phyloP scores from a whole-genome alignment of 2,113 vertebrate genomes.

The Muscicapa adusta region DNA sequence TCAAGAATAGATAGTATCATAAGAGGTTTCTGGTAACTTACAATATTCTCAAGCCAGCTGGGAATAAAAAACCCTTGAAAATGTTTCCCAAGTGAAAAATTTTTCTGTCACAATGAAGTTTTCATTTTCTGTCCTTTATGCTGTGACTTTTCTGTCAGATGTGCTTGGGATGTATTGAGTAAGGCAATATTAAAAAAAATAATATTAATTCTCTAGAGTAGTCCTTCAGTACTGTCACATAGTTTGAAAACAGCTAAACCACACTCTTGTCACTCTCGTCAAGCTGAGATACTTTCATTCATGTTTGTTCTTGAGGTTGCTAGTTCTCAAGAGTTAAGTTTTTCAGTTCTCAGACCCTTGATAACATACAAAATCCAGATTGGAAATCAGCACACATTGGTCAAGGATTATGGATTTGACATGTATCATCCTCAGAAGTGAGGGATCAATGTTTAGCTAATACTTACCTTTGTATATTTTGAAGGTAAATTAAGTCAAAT shows the following conservation, averaged over 20 bases:
- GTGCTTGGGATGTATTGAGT: not conserved
- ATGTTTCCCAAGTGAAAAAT: constrained; percentile 25
- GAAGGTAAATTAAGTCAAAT: not conserved
- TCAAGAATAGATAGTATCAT: constrained; percentile 41
- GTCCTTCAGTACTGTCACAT: not conserved
- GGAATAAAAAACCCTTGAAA: constrained; percentile 21
- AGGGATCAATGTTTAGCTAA: not conserved
- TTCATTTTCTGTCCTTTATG: constrained; percentile 16
- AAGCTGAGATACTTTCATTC: not conserved
- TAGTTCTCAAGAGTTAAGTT: not conserved
- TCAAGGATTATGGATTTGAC: not conserved
- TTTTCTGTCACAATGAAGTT: constrained; percentile 34
- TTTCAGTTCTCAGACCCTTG: not conserved
- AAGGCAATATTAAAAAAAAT: constrained; percentile 20
- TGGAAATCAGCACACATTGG: not conserved
- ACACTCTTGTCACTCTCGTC: not conserved
- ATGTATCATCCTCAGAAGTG: not conserved
- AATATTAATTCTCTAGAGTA: not conserved
- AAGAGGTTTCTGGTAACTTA: constrained; percentile 27
- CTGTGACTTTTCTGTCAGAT: constrained; percentile 10
- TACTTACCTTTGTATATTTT: not conserved
- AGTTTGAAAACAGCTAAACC: not conserved
- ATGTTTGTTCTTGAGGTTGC: not conserved
- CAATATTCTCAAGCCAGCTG: constrained; percentile 4
- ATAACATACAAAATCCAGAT: not conserved